Base-by-base conservation (phyloP, 2,113 vertebrate genomes). In the Passer domesticus region DNA sequence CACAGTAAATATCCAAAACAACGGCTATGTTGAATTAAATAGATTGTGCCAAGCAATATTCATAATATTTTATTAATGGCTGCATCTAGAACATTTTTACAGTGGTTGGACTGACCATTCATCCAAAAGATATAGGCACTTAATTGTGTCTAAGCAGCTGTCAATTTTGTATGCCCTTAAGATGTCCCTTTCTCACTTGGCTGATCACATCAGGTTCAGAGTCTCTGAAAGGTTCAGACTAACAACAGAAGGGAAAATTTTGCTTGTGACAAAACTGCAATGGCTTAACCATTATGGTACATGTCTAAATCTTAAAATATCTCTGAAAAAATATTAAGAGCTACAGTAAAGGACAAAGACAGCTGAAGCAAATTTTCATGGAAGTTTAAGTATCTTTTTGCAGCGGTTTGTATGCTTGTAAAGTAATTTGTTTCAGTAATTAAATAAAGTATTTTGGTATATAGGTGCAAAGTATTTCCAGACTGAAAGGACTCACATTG, bases 141-240 rank as follows among this genome's bases (percentile, higher is more conserved):
- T 97, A 96, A 95, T 94, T 95, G 81, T 95, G 46, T 91, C 89
- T 95, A 87, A 96, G 94, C 93, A 94, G 84, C 84, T 95, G 87
- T 89, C 92, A 96, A 37, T 94, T 95, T 72, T 95, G 47, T 59
- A 24, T 90, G 90, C 47, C 93, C 90, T 95, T 81, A 83, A 86
- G 91, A 80, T 88, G 90, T 83, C 72, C 82, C 44, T 88, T 91
- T 83, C 75, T 80, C 90, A 81, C 79, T 94, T 94, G 75, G 50
- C 43, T 94, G 87, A 73, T 83, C 83, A n/a, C 84, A 86, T 95
- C 90, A 87, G 33, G 35, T 92, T 85, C 0, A 0, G 50, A 82
- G 30, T 14, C 22, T 77, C 64, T 79, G 73, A 91, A 94, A 90
- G 9, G 27, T 90, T 90, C 55, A 74, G 78, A 58, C 58, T 83